These are phyloP conservation scores for Amia ocellicauda DNA, from an alignment of 2,113 vertebrate genomes.

Conservation along the genomic window DNA sequence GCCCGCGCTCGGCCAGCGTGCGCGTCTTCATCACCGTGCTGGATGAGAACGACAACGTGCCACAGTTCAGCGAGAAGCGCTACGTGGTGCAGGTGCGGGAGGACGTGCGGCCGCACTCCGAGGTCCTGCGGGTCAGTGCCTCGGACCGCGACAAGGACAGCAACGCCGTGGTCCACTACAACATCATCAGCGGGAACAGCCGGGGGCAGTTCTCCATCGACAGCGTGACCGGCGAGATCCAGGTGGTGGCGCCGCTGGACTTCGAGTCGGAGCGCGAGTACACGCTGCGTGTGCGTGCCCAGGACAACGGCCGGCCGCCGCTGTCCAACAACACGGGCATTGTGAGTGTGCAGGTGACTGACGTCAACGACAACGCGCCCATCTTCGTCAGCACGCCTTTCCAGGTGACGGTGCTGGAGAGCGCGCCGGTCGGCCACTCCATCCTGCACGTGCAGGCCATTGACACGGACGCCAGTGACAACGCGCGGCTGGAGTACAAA, in stretches of 20 bases:
- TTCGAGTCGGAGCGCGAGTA: constrained; percentile 93
- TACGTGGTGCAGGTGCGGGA: constrained; percentile 92
- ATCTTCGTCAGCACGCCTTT: constrained; percentile 98
- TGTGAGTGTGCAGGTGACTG: constrained; percentile 90
- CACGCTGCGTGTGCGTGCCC: constrained; percentile 84
- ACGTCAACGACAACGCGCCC: constrained; percentile 93
- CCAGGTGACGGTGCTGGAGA: constrained; percentile 91
- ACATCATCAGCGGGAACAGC: constrained; percentile 95
- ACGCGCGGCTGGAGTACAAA: constrained; percentile 88
- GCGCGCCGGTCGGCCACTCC: constrained; percentile 88
- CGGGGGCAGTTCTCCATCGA: constrained; percentile 94
- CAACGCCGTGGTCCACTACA: constrained; percentile 91
- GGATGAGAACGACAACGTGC: constrained; percentile 95
- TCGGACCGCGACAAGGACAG: constrained; percentile 89
- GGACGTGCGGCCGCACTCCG: constrained; percentile 84
- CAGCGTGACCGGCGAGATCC: constrained; percentile 89
- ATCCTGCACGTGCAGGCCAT: constrained; percentile 97
- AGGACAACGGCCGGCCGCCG: constrained; percentile 90
- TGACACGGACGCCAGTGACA: constrained; percentile 89
- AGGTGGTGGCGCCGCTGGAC: constrained; percentile 89
- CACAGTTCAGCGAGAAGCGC: constrained; percentile 95
- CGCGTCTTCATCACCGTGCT: constrained; percentile 91
- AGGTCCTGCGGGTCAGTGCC: constrained; percentile 86
- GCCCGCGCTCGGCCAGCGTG: constrained; percentile 82
- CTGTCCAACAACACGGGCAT: constrained; percentile 96